Evolutionary conservation across 2,113 vertebrate genomes (phyloP), one percentile per base, ranked within the genome.

Genomic region (Ovis canadensis): DNA sequence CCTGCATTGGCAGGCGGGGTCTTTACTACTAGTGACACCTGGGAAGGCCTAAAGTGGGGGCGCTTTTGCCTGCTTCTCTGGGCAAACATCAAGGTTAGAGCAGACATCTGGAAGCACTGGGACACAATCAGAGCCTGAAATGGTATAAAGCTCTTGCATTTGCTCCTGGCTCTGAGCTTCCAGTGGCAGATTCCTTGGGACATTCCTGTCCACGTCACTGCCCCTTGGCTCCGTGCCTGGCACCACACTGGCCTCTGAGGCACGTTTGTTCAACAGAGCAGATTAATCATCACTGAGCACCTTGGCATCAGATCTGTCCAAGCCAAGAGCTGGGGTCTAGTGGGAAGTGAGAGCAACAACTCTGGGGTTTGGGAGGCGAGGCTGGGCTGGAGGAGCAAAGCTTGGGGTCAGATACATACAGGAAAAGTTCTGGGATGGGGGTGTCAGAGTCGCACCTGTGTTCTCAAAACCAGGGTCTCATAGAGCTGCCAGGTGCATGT

Each of bases 401-500:
- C 59, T 1, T 9, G 50, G 29, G n/a, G 48, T 40, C 83, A 54
- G n/a, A 87, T 15, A 33, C 4, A 11, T 1, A 40, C 36, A 33
- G 3, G 33, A 6, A 33, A 54, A 36, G 40, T 67, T 57, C 74
- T 45, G 23, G 48, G 33, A 15, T 7, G 4, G 57, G 40, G 55
- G n/a, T 27, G 3, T 54, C 33, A 11, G 48, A n/a, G 78, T 36
- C 12, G 8, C 48, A 59, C 1, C 54, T 10, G 48, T 19, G 36
- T 43, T 16, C 45, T 27, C 50, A 33, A 45, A 11, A 43, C 16
- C 67, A 48, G n/a, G n/a, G 33, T 89, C 85, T 84, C 33, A 29
- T 43, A 9, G 27, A 40, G 43, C n/a, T 36, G 21, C 33, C 1
- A 1, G 36, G 67, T 64, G 11, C 1, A 0, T 1, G 1, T 50